Evolutionary conservation across 2,888 invertebrate genomes (phyloP), one percentile per base, ranked within the genome.

Genomic region (Miltochrista miniata): DNA sequence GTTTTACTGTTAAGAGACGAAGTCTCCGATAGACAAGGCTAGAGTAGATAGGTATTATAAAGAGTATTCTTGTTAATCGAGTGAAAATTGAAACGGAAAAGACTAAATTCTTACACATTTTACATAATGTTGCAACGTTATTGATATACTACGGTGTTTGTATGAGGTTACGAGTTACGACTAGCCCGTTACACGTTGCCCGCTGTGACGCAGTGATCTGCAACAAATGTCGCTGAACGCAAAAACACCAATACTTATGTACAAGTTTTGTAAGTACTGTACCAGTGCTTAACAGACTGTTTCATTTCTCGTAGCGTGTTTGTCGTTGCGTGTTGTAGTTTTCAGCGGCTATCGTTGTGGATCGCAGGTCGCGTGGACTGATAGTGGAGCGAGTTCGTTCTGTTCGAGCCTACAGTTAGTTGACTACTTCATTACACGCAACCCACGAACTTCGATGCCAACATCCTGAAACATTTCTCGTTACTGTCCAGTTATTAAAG

Each of bases 31-130:
- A 90, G 89, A 82, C 76, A 86, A 83, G 87, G 90, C 90, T 90
- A 91, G 90, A 76, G 82, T 91, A 90, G 90, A 87, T 91, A 91
- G 90, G 83, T 83, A 79, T 78, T 82, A 79, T 72, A 84, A 86
- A 81, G 75, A 72, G 79, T 87, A 83, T 83, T 87, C 84, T 84
- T 81, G 78, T 83, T 87, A 84, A 80, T 83, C 77, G 84, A 86
- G 81, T 75, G 83, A 85, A 89, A 85, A 87, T 79, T 87, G 90
- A 82, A 91, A 90, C 90, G 86, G 87, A 91, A 77, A 91, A 90
- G 90, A 90, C 90, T 90, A 85, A 91, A 90, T 86, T 87, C 88
- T 85, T 84, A 83, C 76, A 84, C 81, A 83, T 78, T 86, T 83
- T 87, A 87, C 85, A 85, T 83, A 85, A 87, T 90, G 86, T 89